phyloP scores from a whole-genome alignment of 2,888 invertebrate species.

The Acleris holmiana region DNA sequence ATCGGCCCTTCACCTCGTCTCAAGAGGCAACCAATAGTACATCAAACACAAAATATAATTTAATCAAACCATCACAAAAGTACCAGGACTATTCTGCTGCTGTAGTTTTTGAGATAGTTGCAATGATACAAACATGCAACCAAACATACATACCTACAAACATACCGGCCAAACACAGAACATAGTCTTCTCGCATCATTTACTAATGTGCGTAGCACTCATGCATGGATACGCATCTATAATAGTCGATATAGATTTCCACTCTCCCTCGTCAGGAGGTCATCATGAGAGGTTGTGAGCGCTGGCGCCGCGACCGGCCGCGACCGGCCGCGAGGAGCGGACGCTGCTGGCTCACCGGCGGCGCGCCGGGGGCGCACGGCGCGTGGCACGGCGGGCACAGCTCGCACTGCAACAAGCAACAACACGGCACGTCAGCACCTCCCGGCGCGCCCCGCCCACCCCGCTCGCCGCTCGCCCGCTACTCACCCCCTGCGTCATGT shows the following conservation, averaged over 20 bases:
- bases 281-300: not conserved
- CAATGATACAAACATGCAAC: too few species aligned
- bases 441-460: not conserved
- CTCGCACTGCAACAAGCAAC: slow-evolving; percentile 66
- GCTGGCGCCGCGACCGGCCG: not conserved
- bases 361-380: slow-evolving; percentile 71
- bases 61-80: too few species aligned
- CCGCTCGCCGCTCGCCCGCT: not conserved
- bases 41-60: too few species aligned
- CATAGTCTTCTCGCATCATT: too few species aligned
- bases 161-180: too few species aligned
- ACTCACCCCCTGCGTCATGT: slow-evolving; percentile 66
- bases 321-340: not conserved
- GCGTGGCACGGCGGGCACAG: slow-evolving; percentile 76
- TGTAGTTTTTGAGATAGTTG: too few species aligned
- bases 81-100: too few species aligned
- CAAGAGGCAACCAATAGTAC: too few species aligned
- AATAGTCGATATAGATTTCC: not conserved
- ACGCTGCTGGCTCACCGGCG: slow-evolving; percentile 60
- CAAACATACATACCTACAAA: too few species aligned
- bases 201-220: too few species aligned
- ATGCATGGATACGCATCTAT: too few species aligned
- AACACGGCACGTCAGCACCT: slow-evolving; percentile 6
- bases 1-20: too few species aligned
- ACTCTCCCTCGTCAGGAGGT: not conserved